Evolutionary conservation across 2,888 invertebrate species (phyloP).

Genomic region (Epirrhoe alternata): DNA sequence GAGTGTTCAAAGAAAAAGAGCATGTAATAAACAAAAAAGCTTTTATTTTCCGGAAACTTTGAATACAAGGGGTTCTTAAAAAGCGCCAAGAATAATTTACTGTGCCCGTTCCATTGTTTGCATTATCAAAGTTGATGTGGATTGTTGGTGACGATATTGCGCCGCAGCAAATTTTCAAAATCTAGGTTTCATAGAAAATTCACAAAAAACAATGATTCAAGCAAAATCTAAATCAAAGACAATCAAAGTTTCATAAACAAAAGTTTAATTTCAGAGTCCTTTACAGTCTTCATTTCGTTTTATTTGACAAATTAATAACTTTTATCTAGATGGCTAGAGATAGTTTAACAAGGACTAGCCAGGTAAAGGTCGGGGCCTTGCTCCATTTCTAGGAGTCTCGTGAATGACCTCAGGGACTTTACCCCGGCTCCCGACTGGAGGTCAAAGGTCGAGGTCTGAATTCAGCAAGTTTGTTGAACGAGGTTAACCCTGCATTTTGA

Average conservation of each 20-base stretch:
- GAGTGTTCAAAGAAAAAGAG: slow-evolving; percentile 14
- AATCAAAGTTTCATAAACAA: not conserved
- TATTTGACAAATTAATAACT: slow-evolving; percentile 14
- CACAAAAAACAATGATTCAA: too few relatives aligned
- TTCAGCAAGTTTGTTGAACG: slow-evolving; percentile 28
- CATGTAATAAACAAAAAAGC: slow-evolving; percentile 9
- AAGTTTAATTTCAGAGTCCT: slow-evolving; percentile 2
- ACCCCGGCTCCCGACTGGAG: slow-evolving; percentile 38
- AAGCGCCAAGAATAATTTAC: slow-evolving; percentile 17
- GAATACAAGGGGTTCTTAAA: slow-evolving; percentile 6
- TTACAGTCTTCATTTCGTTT: slow-evolving; percentile 8
- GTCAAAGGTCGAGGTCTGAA: slow-evolving; percentile 39
- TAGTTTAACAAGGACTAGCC: slow-evolving; percentile 44
- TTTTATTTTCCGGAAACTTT: slow-evolving; percentile 21
- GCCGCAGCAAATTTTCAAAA: slow-evolving; percentile 3
- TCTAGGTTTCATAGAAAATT: not conserved
- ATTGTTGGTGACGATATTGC: slow-evolving; percentile 2
- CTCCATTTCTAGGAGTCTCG: slow-evolving; percentile 39
- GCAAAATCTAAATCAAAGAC: not conserved
- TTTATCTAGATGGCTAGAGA: not conserved
- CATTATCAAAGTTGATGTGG: slow-evolving; percentile 15
- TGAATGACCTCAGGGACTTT: slow-evolving; percentile 36
- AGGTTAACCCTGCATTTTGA: not conserved
- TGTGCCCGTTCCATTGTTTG: slow-evolving; percentile 13
- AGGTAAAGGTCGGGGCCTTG: slow-evolving; percentile 50